Percentiles rank a stretch among this genome's conserved stretches.
These are phyloP conservation scores for Plebejus argus DNA, from an alignment of 2,888 invertebrate species.

Conservation along the genomic window DNA sequence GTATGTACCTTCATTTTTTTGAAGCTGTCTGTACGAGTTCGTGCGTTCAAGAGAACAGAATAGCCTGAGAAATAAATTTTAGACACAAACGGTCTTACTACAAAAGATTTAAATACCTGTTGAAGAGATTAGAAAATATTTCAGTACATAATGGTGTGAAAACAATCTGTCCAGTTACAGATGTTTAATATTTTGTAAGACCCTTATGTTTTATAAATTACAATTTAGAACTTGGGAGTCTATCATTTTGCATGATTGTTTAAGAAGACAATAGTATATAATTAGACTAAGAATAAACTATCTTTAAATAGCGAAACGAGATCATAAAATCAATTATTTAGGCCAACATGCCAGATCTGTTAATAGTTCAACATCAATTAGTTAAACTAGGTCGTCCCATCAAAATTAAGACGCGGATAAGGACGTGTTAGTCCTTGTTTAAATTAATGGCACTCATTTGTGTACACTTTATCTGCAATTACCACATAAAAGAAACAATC, in stretches of 20 bases:
- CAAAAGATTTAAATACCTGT: too few species aligned
- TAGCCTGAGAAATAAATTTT: too few species aligned
- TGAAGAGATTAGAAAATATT: too few species aligned
- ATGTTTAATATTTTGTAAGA: too few species aligned
- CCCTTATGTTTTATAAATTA: too few species aligned
- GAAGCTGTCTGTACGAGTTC: too few species aligned
- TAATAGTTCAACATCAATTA: conserved; percentile 26
- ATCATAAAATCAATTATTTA: conserved; percentile 14
- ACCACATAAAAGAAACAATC: too few species aligned
- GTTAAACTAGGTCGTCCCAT: conserved; percentile 20
- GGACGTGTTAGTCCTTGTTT: conserved; percentile 17
- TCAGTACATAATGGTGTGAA: too few species aligned
- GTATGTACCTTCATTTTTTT: too few species aligned
- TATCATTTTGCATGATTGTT: background rate
- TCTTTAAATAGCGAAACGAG: conserved; percentile 12
- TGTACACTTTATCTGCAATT: background rate
- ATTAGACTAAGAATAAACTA: background rate
- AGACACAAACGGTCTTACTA: too few species aligned
- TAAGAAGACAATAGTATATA: background rate
- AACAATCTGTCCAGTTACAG: too few species aligned
- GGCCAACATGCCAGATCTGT: background rate
- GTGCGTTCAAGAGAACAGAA: too few species aligned
- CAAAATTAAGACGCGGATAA: conserved; percentile 11
- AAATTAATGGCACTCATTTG: conserved; percentile 9
- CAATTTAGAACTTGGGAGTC: background rate